Base-by-base conservation (phyloP, 2,888 invertebrate genomes). In the Psylliodes chrysocephalus region DNA sequence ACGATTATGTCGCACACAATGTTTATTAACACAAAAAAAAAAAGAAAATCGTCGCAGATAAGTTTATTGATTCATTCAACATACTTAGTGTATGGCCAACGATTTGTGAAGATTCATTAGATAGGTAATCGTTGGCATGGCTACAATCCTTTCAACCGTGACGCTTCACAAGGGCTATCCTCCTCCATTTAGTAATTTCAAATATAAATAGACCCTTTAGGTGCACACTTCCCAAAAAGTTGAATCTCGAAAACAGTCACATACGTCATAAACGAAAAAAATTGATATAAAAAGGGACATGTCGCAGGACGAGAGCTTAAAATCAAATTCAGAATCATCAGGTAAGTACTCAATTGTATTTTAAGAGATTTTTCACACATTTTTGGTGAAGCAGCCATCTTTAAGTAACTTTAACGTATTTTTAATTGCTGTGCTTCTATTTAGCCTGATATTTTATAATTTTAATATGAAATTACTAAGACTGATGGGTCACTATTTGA, bases 91-190 rank as follows among this genome's bases (percentile, higher is more conserved):
- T 46, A 67, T 67, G 69, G 66, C 62, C 77, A 78, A 63, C 70
- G 77, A 75, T 72, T 73, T 77, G 79, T 75, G 69, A 77, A 75
- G 73, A 75, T 74, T 70, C 73, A 72, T 75, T 69, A 71, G 75
- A 72, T 70, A 71, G 74, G 70, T 77, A 78, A 79, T 79, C 78
- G 80, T 80, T 76, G 79, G 77, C 78, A 80, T 80, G 78, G 76
- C 68, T 74, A 78, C 77, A 66, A 18, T 28, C 67, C 68, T 65
- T 54, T 74, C 64, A 72, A 71, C 72, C 74, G 75, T 73, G 63
- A 71, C 60, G 54, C 46, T 57, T 44, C 46, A 51, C 25, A 33
- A 40, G 17, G 46, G 40, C 8, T 19, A 22, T n/a, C 12, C 6
- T 25, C 17, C 65, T 57, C 49, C 22, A 6, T 33, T 30, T 22